A percentile compares a stretch with the other conserved stretches of the same genome.
Conservation (phyloP, 1,140 invertebrate genomes). For the Cyphomyrmex costatus region DNA sequence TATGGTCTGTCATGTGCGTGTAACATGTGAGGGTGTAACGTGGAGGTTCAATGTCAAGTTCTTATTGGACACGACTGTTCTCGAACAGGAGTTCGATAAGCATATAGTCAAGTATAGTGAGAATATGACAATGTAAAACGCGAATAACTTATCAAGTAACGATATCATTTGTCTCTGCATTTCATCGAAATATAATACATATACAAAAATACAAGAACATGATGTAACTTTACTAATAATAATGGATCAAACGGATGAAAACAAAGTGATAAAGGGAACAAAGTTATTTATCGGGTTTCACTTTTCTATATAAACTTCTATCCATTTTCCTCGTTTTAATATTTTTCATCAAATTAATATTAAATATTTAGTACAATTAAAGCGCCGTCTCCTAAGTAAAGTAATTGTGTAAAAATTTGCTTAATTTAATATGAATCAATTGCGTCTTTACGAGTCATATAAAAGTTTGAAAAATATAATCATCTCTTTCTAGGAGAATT, state of each 20-base stretch:
- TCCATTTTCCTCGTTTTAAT: not conserved
- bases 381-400: not conserved
- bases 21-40: not conserved
- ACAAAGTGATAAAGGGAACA: not conserved
- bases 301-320: not conserved
- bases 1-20: not conserved
- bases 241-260: not conserved
- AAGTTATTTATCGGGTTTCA: not conserved
- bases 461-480: not conserved
- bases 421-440: conserved; percentile 9
- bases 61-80: conserved; percentile 9
- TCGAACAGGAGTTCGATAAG: conserved; percentile 23
- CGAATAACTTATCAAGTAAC: not conserved
- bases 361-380: not conserved
- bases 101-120: not conserved
- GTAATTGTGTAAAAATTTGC: not conserved
- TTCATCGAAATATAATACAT: not conserved
- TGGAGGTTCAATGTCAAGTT: conserved; percentile 77
- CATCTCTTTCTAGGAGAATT: not conserved
- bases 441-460: not conserved
- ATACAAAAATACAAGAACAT: not conserved
- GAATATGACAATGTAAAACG: not conserved
- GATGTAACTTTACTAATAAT: not conserved
- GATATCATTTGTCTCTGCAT: not conserved
- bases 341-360: not conserved